Evolutionary conservation across 1,140 invertebrate genomes (phyloP).

Genomic region (Neodiprion pinetum): DNA sequence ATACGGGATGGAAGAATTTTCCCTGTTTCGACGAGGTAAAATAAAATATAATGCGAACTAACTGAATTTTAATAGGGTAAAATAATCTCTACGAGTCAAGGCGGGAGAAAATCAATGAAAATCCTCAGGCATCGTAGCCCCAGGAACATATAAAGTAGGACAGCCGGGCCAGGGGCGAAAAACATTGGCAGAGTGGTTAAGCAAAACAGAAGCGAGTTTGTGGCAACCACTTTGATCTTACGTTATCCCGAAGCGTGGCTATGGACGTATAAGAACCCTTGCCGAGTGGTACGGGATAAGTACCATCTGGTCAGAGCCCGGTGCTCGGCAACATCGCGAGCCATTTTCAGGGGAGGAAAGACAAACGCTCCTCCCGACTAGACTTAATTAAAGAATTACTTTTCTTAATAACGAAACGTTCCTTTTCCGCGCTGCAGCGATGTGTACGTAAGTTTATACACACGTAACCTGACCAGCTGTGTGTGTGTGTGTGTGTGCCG

Average conservation of each 20-base stretch:
- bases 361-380: neutral
- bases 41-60: too few species aligned
- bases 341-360: neutral
- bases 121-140: too few species aligned
- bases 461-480: too few species aligned
- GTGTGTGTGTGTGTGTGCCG: too few species aligned
- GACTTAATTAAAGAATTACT: constrained; percentile 6
- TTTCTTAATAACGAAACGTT: neutral
- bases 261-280: neutral
- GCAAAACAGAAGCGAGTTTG: constrained; percentile 2
- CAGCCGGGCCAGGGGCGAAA: too few species aligned
- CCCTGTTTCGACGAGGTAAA: too few species aligned
- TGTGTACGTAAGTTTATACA: neutral
- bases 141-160: too few species aligned
- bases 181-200: neutral
- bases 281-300: neutral
- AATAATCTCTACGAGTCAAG: too few species aligned
- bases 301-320: neutral
- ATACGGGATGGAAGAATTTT: too few species aligned
- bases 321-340: neutral
- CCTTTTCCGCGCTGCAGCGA: neutral
- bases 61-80: too few species aligned
- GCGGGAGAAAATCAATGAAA: too few species aligned
- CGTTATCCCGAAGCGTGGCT: neutral
- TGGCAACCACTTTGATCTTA: neutral